Conservation (phyloP, 2,113 vertebrate genomes). For the Onychorhynchus coronatus region DNA sequence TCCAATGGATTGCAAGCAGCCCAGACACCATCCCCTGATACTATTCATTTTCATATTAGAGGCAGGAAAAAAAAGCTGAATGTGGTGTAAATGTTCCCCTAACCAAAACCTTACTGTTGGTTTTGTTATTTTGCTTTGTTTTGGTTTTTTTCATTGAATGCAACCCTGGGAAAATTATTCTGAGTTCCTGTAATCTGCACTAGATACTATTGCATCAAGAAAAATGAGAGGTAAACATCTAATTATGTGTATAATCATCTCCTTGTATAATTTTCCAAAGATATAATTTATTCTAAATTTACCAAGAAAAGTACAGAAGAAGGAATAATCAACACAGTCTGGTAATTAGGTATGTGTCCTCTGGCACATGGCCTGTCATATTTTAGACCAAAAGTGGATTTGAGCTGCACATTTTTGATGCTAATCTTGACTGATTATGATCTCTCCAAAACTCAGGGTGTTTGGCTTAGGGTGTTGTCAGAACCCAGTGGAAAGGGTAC, state of each 20-base stretch:
- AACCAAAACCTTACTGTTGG: not conserved
- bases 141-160: not conserved
- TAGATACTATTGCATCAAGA: conserved; percentile 36
- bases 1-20: conserved; percentile 45
- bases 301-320: conserved; percentile 63
- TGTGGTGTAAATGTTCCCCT: not conserved
- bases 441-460: not conserved
- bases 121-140: not conserved
- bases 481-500: not conserved
- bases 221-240: conserved; percentile 58
- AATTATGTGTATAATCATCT: conserved; percentile 67
- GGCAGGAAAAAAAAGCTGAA: conserved; percentile 13
- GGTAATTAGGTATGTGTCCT: conserved; percentile 64
- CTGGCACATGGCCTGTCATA: not conserved
- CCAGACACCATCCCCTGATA: not conserved
- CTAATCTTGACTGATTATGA: not conserved
- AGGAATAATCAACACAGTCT: conserved; percentile 64
- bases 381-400: conserved; percentile 14
- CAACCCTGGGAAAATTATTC: conserved; percentile 48
- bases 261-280: conserved; percentile 58
- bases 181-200: conserved; percentile 54
- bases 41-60: conserved; percentile 70
- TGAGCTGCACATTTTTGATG: not conserved
- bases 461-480: not conserved
- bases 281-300: conserved; percentile 73